Conservation (phyloP, 2,113 vertebrate genomes). For the Tachuris rubrigastra region DNA sequence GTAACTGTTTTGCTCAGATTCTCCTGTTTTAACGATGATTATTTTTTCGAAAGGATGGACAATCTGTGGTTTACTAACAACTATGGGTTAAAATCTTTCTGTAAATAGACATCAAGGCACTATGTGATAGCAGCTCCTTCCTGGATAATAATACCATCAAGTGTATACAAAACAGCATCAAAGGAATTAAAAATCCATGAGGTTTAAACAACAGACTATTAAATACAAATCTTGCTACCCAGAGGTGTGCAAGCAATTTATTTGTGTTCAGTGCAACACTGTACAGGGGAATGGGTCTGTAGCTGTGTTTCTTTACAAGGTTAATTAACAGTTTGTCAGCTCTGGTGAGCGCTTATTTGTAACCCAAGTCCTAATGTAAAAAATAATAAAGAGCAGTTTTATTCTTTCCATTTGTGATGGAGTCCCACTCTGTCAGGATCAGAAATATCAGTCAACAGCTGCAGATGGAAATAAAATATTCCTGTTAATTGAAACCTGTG, state of each 20-base stretch:
- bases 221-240: constrained; percentile 20
- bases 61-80: background rate
- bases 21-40: background rate
- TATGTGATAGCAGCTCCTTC: background rate
- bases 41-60: background rate
- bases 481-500: background rate
- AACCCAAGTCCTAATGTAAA: constrained; percentile 1
- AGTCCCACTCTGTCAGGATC: background rate
- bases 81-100: background rate
- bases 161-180: background rate
- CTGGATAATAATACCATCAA: background rate
- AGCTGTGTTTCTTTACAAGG: background rate
- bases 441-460: background rate
- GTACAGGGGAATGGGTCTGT: background rate
- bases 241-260: constrained; percentile 50
- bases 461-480: background rate
- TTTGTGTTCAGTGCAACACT: constrained; percentile 33
- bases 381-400: background rate
- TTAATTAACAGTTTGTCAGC: background rate
- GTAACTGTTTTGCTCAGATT: background rate
- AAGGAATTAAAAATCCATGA: background rate
- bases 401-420: background rate
- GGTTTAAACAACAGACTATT: constrained; percentile 1
- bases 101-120: constrained; percentile 34
- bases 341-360: constrained; percentile 22